Evolutionary conservation across 2,888 invertebrate genomes (phyloP), one percentile per base, ranked within the genome.

Genomic region (Callyntrura guangdongensis): DNA sequence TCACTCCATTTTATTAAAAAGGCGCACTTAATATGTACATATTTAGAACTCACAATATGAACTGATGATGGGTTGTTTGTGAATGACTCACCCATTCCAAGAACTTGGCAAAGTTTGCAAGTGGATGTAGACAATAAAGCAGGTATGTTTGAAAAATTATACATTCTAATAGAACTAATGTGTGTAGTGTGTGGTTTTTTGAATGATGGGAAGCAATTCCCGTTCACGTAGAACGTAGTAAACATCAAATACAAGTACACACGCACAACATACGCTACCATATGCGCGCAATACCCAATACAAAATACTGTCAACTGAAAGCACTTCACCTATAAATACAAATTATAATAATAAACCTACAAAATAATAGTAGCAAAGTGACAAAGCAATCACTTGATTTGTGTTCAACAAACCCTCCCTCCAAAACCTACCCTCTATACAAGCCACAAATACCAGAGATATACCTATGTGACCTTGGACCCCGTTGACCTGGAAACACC

Each of bases 1-100:
- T 69, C 2, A 14, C 8, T 72, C 3, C 72, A 45, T 17, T 72
- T n/a, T 0, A 1, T 20, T 22, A 67, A 27, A 11, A 67, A 11
- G 36, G 36, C 36, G 36, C 22, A 67, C 14, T 27, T 67, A 27
- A 22, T 25, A 22, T 64, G 64, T 64, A 69, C 36, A 11, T 69
- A 36, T 69, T 36, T 69, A 27, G 27, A 69, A 27, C 69, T 69
- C 27, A 8, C 9, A 8, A 27, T 72, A 45, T 5, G 45, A 47
- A 45, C 45, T 12, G 3, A 72, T n/a, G 36, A 47, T 45, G 17
- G 45, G 36, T 9, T 45, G 17, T 12, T 69, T 9, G 45, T 11
- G 14, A 9, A 45, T 45, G 72, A 69, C 72, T 72, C 72, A 72
- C 72, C n/a, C 72, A 14, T 67, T 12, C 67, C 67, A 25, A 5